Evolutionary conservation across 1,140 invertebrate genomes (phyloP), one percentile per base, ranked within the genome.

Genomic region (Cyrtorhinus lividipennis): DNA sequence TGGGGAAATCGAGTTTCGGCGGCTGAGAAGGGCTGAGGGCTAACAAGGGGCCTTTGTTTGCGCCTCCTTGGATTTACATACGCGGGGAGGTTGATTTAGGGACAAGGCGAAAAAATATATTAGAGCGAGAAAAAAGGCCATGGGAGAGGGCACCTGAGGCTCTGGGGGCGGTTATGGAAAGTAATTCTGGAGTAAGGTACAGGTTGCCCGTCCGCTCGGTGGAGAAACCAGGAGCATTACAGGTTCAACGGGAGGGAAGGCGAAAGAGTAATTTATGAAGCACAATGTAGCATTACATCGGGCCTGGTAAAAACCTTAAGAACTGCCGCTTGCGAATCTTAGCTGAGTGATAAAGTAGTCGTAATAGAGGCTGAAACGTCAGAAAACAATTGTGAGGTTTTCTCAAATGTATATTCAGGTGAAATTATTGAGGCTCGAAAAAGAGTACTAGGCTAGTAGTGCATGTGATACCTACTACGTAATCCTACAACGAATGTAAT

Each of bases 41-140:
- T 53, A 53, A 53, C 48, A 53, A 53, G 48, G 48, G 48, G 12
- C 48, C 20, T 53, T 53, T 53, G 48, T 53, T 53, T 53, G 48
- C 20, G 48, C 48, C 48, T 53, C 10, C 30, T 53, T 22, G 48
- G 48, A 53, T 53, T 53, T 53, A 53, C 48, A 53, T 53, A 53
- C 48, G 20, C 20, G 48, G 20, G 20, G 48, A 20, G 48, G 48
- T 53, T 53, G 48, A 53, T 53, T 53, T 53, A 53, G 48, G 48
- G 48, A 53, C 20, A 53, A 20, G 48, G 48, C 20, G 20, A 53
- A 53, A 53, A 53, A 53, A 12, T 53, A 22, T 53, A 38, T 38
- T 38, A 38, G 30, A 15, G 15, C 30, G 15, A 38, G 30, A 38
- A 38, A 38, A 38, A 15, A 38, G 30, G 48, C 12, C 48, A 20